These are phyloP conservation scores for Aricia artaxerxes DNA, from an alignment of 2,888 invertebrate species.

Conservation along the genomic window DNA sequence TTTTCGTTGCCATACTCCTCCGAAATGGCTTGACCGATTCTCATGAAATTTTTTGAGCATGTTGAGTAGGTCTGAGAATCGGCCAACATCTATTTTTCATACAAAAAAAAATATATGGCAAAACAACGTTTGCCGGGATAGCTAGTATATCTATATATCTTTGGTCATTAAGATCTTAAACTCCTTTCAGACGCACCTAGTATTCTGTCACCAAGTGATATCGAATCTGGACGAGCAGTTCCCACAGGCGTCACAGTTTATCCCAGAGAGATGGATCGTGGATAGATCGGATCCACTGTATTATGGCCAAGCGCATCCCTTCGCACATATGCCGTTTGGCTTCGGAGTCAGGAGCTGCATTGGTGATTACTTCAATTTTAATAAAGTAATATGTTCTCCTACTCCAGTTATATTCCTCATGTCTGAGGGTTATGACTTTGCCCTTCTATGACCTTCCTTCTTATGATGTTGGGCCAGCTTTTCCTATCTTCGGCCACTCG, in stretches of 20 bases:
- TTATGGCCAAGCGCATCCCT: conserved; percentile 78
- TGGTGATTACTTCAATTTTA: conserved; percentile 62
- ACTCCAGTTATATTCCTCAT: too few relatives aligned
- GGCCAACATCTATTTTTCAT: too few relatives aligned
- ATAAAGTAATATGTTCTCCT: neutral
- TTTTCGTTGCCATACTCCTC: too few relatives aligned
- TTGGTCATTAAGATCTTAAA: neutral
- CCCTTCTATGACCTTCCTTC: too few relatives aligned
- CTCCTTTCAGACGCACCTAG: conserved; percentile 38
- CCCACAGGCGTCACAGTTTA: conserved; percentile 80
- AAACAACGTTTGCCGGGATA: too few relatives aligned
- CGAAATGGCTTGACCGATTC: too few relatives aligned
- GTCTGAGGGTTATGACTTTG: too few relatives aligned
- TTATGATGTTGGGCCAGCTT: too few relatives aligned
- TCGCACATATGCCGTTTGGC: conserved; percentile 83
- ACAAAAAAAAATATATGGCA: too few relatives aligned
- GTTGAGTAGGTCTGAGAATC: too few relatives aligned
- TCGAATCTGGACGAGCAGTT: conserved; percentile 84
- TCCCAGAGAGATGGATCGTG: conserved; percentile 88
- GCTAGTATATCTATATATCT: neutral
- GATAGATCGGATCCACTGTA: conserved; percentile 59
- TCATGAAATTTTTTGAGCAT: too few relatives aligned
- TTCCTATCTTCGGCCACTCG: too few relatives aligned
- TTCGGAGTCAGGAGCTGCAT: conserved; percentile 85
- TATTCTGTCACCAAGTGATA: conserved; percentile 79